phyloP scores from a whole-genome alignment of 2,888 invertebrate species.

The Conomelus anceps region DNA sequence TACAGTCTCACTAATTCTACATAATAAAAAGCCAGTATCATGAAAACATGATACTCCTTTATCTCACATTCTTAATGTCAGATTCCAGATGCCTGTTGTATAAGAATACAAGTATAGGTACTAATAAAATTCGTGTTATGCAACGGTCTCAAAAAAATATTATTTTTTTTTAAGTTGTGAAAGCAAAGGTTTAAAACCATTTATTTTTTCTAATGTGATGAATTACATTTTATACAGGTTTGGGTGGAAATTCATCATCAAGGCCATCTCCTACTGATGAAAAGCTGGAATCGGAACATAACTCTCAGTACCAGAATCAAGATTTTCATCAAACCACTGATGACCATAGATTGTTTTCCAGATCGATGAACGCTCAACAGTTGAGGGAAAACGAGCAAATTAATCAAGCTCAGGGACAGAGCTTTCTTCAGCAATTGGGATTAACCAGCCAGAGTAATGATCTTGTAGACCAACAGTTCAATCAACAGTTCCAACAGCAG shows the following conservation, averaged over 20 bases:
- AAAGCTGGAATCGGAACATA: conserved; percentile 1
- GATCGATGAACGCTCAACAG: conserved; percentile 6
- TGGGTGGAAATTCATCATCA: conserved; percentile 39
- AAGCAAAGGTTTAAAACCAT: too few species aligned
- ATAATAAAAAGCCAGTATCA: too few species aligned
- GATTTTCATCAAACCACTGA: neutral
- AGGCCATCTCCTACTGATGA: conserved; percentile 40
- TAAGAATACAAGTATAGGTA: neutral
- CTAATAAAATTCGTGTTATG: neutral
- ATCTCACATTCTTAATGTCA: too few species aligned
- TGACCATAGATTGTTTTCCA: neutral
- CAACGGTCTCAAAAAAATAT: too few species aligned
- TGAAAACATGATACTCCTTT: too few species aligned
- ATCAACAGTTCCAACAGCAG: conserved; percentile 29
- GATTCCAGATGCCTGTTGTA: too few species aligned
- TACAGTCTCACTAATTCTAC: too few species aligned
- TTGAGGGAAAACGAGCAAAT: conserved; percentile 16
- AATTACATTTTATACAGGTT: conserved; percentile 35
- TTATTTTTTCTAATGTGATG: neutral
- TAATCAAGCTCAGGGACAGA: conserved; percentile 25
- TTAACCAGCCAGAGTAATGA: conserved; percentile 20
- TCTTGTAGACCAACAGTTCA: conserved; percentile 28
- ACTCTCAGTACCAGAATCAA: neutral
- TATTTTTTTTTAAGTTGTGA: too few species aligned
- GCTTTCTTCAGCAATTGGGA: conserved; percentile 26